A percentile compares a stretch with the other conserved stretches of the same genome.
These are phyloP conservation scores for Drosophila insularis DNA, from an alignment of 1,140 invertebrate species.

Conservation along the genomic window DNA sequence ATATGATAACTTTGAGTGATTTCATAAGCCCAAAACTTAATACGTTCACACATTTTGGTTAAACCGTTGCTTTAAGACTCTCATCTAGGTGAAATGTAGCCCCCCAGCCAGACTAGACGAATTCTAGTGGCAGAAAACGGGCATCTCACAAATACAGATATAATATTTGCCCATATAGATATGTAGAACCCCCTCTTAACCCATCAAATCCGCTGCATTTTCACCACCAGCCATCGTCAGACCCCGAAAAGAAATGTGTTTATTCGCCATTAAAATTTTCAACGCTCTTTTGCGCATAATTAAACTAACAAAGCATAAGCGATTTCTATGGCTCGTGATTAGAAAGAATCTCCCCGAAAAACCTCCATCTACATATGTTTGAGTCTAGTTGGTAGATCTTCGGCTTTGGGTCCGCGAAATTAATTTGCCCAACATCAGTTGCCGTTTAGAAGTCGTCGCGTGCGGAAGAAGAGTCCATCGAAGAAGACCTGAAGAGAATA, in stretches of 20 bases:
- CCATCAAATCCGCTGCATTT: slow-evolving; percentile 70
- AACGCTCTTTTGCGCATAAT: slow-evolving; percentile 75
- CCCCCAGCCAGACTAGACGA: slow-evolving; percentile 24
- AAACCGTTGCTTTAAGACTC: slow-evolving; percentile 1
- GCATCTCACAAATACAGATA: slow-evolving; percentile 28
- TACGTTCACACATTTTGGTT: not conserved
- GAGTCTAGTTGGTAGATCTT: slow-evolving; percentile 25
- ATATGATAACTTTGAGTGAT: not conserved
- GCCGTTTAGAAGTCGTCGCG: slow-evolving; percentile 73
- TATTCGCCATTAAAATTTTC: slow-evolving; percentile 73
- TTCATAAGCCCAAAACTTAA: slow-evolving; percentile 1
- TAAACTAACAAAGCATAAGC: slow-evolving; percentile 56
- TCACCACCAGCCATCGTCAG: slow-evolving; percentile 46
- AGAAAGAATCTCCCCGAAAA: slow-evolving; percentile 60
- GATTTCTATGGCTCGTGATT: slow-evolving; percentile 71
- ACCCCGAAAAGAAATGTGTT: slow-evolving; percentile 59
- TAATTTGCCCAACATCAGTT: slow-evolving; percentile 75
- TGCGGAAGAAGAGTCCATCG: slow-evolving; percentile 50
- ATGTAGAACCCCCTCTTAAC: slow-evolving; percentile 18
- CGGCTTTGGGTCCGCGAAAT: slow-evolving; percentile 43
- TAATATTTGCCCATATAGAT: slow-evolving; percentile 52
- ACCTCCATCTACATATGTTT: not conserved
- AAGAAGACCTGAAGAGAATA: not conserved
- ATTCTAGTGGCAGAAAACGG: slow-evolving; percentile 54
- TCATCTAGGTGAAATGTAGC: slow-evolving; percentile 43